Conservation (phyloP, 2,888 invertebrate species). For the Drosophila prostipennis region DNA sequence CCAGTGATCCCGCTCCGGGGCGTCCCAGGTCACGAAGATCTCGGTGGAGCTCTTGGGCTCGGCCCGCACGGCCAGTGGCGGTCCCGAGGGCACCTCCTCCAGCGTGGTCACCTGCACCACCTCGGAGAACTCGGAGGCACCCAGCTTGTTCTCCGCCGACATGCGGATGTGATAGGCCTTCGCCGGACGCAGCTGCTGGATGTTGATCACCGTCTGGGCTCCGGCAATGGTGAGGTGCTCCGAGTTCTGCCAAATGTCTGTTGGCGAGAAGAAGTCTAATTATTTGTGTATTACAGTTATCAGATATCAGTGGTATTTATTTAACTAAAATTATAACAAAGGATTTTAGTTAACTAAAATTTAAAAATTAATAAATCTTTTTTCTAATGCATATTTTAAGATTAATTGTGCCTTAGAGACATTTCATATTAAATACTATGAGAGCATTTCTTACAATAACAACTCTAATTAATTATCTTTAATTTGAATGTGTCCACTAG, state of each 20-base stretch:
- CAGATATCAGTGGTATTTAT: neutral
- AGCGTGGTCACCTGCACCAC: slow-evolving; percentile 93
- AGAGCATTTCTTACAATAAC: too few species aligned
- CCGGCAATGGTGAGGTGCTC: slow-evolving; percentile 93
- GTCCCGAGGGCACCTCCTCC: slow-evolving; percentile 93
- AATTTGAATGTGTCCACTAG: neutral
- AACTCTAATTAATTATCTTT: too few species aligned
- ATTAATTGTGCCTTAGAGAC: too few species aligned
- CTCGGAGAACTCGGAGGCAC: slow-evolving; percentile 94
- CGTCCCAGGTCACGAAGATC: slow-evolving; percentile 93
- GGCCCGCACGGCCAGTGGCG: slow-evolving; percentile 92
- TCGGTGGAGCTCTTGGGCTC: slow-evolving; percentile 94
- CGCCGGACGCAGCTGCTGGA: slow-evolving; percentile 93
- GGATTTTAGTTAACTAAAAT: too few species aligned
- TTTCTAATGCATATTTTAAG: neutral
- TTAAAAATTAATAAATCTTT: too few species aligned
- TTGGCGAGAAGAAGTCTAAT: slow-evolving; percentile 3
- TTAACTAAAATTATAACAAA: too few species aligned
- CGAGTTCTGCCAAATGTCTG: slow-evolving; percentile 92
- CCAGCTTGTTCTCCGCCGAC: slow-evolving; percentile 94
- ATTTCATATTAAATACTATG: too few species aligned
- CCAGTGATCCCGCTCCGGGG: slow-evolving; percentile 93
- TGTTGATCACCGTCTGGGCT: slow-evolving; percentile 91
- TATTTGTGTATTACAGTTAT: neutral
- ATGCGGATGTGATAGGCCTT: slow-evolving; percentile 95